These are phyloP conservation scores for Quiscalus mexicanus DNA, from an alignment of 2,113 vertebrate genomes.

Conservation along the genomic window DNA sequence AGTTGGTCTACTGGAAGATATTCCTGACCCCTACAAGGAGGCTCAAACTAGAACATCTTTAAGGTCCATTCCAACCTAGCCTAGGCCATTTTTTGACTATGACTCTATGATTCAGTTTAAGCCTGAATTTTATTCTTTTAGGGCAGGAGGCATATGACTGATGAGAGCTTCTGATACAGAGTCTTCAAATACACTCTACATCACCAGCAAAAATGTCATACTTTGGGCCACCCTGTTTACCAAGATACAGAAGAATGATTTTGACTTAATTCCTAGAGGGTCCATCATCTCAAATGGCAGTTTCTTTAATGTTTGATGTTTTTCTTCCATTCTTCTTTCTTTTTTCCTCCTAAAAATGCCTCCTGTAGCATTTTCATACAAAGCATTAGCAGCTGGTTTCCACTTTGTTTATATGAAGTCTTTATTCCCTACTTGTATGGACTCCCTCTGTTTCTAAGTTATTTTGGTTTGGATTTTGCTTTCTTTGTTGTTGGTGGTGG, in stretches of 20 bases:
- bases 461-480: neutral
- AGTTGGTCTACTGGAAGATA: neutral
- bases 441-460: neutral
- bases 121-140: neutral
- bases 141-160: accelerated
- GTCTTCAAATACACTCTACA: neutral
- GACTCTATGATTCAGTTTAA: neutral
- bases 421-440: neutral
- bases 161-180: neutral
- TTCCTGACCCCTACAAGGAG: neutral
- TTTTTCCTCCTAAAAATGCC: neutral
- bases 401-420: neutral
- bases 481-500: neutral
- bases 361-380: neutral
- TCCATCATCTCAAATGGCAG: neutral
- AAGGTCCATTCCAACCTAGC: neutral
- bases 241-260: neutral
- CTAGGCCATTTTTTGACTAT: neutral
- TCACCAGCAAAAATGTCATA: neutral
- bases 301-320: neutral
- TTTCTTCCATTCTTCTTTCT: neutral
- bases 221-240: neutral
- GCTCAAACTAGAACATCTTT: neutral
- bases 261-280: neutral
- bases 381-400: neutral